Conservation (phyloP, 2,113 vertebrate genomes). For the Pelecanus crispus region DNA sequence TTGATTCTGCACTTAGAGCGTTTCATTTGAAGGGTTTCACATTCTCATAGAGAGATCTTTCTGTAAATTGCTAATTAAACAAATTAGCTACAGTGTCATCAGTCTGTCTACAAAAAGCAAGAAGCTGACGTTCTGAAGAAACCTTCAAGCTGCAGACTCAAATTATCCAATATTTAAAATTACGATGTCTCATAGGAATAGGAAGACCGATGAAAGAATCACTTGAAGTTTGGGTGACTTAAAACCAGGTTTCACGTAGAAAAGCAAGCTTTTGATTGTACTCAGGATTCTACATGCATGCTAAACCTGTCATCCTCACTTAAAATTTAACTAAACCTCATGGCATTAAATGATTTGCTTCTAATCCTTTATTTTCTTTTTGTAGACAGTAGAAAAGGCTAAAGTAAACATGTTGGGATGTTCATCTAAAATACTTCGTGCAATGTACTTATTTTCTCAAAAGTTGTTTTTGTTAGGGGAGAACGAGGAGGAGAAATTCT, state of each 20-base stretch:
- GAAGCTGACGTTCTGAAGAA: background rate
- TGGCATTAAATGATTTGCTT: background rate
- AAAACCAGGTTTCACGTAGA: background rate
- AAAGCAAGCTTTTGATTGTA: background rate
- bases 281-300: background rate
- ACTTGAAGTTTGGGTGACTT: background rate
- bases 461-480: background rate
- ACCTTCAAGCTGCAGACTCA: background rate
- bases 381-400: background rate
- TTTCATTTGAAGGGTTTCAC: background rate
- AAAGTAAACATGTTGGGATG: background rate
- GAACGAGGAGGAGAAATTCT: background rate
- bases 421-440: background rate
- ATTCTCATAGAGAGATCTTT: background rate
- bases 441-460: background rate
- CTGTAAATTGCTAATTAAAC: constrained; percentile 24
- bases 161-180: constrained; percentile 21
- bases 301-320: background rate
- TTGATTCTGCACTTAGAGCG: background rate
- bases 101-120: background rate
- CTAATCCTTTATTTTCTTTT: background rate
- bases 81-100: constrained; percentile 13
- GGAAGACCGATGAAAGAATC: background rate
- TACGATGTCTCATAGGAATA: background rate
- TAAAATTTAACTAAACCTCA: background rate